Conservation (phyloP, 2,797 vertebrate species). For the Sebastes jordani region DNA sequence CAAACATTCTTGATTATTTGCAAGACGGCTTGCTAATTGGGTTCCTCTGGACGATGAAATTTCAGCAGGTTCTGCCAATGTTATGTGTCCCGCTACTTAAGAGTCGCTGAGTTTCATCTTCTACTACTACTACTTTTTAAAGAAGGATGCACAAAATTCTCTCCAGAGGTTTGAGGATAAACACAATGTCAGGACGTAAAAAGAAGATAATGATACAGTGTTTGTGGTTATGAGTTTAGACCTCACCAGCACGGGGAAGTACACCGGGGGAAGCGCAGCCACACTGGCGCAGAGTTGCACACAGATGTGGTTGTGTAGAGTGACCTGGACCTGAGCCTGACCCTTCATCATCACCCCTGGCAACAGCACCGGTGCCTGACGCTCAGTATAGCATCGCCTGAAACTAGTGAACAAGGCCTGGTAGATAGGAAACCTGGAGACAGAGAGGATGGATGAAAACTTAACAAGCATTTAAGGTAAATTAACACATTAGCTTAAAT, state of each 20-base stretch:
- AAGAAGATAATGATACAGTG: background rate
- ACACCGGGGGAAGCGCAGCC: conserved; percentile 79
- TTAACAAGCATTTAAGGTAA: background rate
- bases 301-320: conserved; percentile 90
- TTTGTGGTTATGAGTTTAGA: background rate
- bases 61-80: background rate
- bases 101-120: background rate
- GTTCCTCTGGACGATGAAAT: background rate
- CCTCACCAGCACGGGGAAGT: conserved; percentile 89
- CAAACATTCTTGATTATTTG: background rate
- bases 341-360: conserved; percentile 83
- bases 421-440: conserved; percentile 85
- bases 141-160: background rate
- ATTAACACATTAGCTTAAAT: background rate
- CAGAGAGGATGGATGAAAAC: background rate
- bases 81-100: background rate
- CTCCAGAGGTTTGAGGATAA: background rate
- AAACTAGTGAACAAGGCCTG: conserved; percentile 87
- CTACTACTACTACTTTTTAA: background rate
- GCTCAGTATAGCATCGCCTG: conserved; percentile 85
- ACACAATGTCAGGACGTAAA: background rate
- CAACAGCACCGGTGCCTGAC: conserved; percentile 84
- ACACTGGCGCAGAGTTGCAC: conserved; percentile 89
- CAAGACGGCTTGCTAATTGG: background rate
- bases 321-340: conserved; percentile 82